phyloP scores from a whole-genome alignment of 2,888 invertebrate genomes.

The Hoplodrina ambigua region DNA sequence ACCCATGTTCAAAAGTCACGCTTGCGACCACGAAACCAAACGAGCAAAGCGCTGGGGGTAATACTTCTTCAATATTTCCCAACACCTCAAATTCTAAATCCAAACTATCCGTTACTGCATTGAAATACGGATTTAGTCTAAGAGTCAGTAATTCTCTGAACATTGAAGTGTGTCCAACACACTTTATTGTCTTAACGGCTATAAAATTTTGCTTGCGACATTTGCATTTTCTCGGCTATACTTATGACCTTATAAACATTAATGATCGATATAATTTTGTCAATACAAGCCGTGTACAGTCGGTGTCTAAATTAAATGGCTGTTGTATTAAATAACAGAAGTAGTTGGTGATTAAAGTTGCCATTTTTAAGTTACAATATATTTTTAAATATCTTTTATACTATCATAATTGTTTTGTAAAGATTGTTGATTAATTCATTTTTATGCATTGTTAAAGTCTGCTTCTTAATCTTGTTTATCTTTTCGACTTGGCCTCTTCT shows the following conservation, averaged over 20 bases:
- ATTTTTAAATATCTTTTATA: too few relatives aligned
- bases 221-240: constrained; percentile 52
- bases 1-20: too few relatives aligned
- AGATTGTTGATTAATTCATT: too few relatives aligned
- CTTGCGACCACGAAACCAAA: too few relatives aligned
- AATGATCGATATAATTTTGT: constrained; percentile 58
- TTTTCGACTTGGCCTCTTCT: too few relatives aligned
- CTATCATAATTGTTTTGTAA: too few relatives aligned
- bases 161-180: constrained; percentile 51
- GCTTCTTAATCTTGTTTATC: too few relatives aligned
- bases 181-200: constrained; percentile 38
- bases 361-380: neutral
- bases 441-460: too few relatives aligned
- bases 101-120: constrained; percentile 3
- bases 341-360: neutral
- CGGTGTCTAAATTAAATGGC: constrained; percentile 4
- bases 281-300: constrained; percentile 54
- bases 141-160: constrained; percentile 37
- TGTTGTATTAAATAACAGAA: neutral
- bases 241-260: constrained; percentile 57
- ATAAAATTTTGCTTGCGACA: constrained; percentile 54
- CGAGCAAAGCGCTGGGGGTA: too few relatives aligned
- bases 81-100: neutral
- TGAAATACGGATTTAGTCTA: constrained; percentile 33
- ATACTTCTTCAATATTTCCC: neutral